Base-by-base conservation (phyloP, 2,888 invertebrate species). In the Hypsopygia costalis region DNA sequence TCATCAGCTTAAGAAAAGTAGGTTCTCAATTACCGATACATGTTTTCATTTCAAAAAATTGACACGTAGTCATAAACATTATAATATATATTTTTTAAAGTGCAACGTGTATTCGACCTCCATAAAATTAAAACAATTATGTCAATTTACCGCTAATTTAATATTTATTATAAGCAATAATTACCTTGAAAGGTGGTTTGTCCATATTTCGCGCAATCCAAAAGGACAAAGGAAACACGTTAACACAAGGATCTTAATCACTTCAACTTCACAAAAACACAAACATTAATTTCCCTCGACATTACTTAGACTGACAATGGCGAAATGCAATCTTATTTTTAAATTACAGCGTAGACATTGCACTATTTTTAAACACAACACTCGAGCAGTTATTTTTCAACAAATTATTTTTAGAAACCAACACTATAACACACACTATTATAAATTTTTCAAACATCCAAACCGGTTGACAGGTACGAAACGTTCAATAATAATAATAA, bases 131-230 rank as follows among this genome's bases (percentile, higher is more conserved):
- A 16, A 16, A 16, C 4, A 3, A 16, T 16, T 4, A 4, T 16
- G 16, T 4, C 16, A 16, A 16, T 3, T 16, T 4, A 16, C 16
- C 16, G 16, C 16, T 4, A 16, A 16, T 16, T 4, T 4, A 16
- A 16, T 16, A 16, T 16, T 27, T 32, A 1, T 7, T 7, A 39
- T 34, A 33, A 32, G 22, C 28, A n/a, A 9, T 27, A 20, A 11
- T 54, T 66, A 86, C 87, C 82, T 86, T 85, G 58, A 69, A 85
- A 11, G 85, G 69, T 25, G 86, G 86, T 62, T 85, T 87, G 55
- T 87, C 87, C 87, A 88, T 86, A 52, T 27, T 68, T 60, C 50
- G 52, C 58, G 49, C 47, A 78, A 78, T 76, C 79, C 76, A 64
- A 61, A 32, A 16, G 61, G 66, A 71, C 68, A 72, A 69, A 71